phyloP scores from a whole-genome alignment of 2,888 invertebrate species.

The Aplocera efformata region DNA sequence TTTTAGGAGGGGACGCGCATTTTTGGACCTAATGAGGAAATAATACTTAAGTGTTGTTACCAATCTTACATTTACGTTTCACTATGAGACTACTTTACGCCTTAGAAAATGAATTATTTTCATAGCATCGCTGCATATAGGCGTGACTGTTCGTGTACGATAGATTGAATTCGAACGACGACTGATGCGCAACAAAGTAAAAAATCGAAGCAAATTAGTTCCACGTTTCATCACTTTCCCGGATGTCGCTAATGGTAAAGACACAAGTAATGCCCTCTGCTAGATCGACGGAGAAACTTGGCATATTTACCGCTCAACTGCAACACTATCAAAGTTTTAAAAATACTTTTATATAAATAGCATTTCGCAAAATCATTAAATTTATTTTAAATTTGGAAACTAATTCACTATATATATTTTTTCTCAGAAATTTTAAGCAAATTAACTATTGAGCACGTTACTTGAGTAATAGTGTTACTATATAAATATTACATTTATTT shows the following conservation, averaged over 20 bases:
- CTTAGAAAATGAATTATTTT: slow-evolving; percentile 75
- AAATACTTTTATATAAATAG: no score
- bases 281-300: not conserved
- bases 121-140: slow-evolving; percentile 80
- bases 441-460: no score
- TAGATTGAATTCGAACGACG: slow-evolving; percentile 73
- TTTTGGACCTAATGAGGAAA: slow-evolving; percentile 70
- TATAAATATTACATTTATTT: no score
- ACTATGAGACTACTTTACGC: slow-evolving; percentile 80
- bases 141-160: slow-evolving; percentile 74
- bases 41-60: slow-evolving; percentile 75
- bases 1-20: slow-evolving; percentile 74
- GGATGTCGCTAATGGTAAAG: slow-evolving; percentile 49
- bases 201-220: slow-evolving; percentile 57
- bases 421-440: no score
- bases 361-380: no score
- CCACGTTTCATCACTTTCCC: slow-evolving; percentile 42
- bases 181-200: slow-evolving; percentile 63
- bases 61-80: slow-evolving; percentile 82
- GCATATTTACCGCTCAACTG: slow-evolving; percentile 10
- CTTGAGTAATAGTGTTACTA: no score
- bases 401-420: no score
- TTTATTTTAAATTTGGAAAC: no score
- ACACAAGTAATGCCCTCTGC: slow-evolving; percentile 22
- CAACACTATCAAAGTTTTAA: not conserved